Evolutionary conservation across 2,113 vertebrate genomes (phyloP).

Genomic region (Channa argus): DNA sequence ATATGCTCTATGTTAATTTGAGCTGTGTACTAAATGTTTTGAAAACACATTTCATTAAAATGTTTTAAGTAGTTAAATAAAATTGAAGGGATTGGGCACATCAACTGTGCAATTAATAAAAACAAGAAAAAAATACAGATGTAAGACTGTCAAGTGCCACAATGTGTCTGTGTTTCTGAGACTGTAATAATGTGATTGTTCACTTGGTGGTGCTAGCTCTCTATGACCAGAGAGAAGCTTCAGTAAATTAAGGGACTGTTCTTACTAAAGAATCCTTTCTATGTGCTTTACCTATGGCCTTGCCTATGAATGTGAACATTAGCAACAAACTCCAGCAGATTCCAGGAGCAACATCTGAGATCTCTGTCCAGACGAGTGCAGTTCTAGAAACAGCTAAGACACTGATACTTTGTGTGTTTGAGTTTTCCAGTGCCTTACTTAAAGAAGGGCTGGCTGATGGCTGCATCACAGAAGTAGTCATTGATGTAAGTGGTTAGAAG

Average conservation of each 20-base stretch:
- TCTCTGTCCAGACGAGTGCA: too few species aligned
- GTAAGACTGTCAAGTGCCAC: neutral
- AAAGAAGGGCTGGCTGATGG: conserved; percentile 79
- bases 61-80: neutral
- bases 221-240: conserved; percentile 1
- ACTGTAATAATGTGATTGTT: conserved; percentile 31
- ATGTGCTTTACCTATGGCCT: too few species aligned
- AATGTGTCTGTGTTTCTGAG: neutral
- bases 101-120: neutral
- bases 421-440: conserved; percentile 76
- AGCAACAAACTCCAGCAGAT: too few species aligned
- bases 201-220: conserved; percentile 63
- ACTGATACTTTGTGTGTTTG: too few species aligned
- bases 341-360: too few species aligned
- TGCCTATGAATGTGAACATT: too few species aligned
- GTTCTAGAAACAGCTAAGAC: too few species aligned
- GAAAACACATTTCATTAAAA: too few species aligned
- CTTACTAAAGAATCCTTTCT: too few species aligned
- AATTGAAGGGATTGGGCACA: neutral
- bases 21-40: too few species aligned
- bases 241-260: neutral
- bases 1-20: too few species aligned
- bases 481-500: conserved; percentile 91
- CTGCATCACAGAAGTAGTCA: conserved; percentile 88
- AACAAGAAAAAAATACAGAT: neutral